phyloP scores from a whole-genome alignment of 2,113 vertebrate genomes.

The Cololabis saira region DNA sequence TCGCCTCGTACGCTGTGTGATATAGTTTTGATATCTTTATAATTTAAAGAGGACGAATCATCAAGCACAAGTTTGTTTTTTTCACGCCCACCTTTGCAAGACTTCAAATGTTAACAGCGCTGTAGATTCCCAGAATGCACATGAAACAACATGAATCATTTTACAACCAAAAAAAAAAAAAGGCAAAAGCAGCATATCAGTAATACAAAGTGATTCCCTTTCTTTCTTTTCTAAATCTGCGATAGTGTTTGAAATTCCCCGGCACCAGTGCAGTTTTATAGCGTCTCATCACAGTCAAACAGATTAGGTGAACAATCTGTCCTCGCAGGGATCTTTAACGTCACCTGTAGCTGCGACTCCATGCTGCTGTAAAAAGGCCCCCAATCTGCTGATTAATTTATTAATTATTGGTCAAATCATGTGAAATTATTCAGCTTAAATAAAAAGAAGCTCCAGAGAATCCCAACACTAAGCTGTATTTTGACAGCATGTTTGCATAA shows the following conservation, averaged over 20 bases:
- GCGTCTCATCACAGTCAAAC: constrained; percentile 5
- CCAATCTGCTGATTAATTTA: no score
- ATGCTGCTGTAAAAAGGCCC: no score
- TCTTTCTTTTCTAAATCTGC: background rate
- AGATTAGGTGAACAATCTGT: constrained; percentile 13
- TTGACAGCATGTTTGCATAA: constrained; percentile 36
- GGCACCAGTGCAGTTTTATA: no score
- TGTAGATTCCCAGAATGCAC: no score
- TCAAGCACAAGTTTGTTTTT: background rate
- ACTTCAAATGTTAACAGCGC: no score
- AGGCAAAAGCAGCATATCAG: constrained; percentile 36
- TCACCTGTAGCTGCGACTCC: constrained; percentile 62
- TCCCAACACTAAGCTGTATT: constrained; percentile 34
- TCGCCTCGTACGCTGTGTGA: constrained; percentile 10
- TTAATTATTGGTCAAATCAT: no score
- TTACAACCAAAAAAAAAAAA: no score
- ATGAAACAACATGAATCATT: no score
- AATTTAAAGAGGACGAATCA: background rate
- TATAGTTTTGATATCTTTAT: background rate
- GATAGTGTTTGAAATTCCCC: no score
- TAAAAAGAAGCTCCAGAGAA: constrained; percentile 24
- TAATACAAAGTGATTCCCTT: constrained; percentile 19
- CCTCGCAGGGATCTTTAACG: constrained; percentile 34
- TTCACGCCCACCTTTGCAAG: background rate
- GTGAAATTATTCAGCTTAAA: no score